These are phyloP conservation scores for Melanotaenia maccullochi DNA, from an alignment of 2,797 vertebrate genomes.

Conservation along the genomic window DNA sequence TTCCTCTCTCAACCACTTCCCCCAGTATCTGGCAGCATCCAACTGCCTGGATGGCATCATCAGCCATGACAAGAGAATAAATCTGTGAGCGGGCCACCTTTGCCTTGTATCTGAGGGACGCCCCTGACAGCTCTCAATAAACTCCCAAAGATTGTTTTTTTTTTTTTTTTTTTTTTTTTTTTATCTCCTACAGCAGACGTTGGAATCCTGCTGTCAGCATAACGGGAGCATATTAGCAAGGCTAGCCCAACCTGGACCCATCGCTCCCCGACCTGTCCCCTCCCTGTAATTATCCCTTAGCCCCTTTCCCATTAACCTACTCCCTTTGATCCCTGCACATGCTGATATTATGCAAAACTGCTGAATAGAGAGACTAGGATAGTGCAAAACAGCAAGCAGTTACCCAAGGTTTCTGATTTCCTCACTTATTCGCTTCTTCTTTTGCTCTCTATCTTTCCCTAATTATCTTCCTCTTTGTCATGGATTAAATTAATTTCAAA, in stretches of 20 bases:
- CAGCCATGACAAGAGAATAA: slow-evolving; percentile 81
- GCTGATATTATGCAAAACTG: slow-evolving; percentile 91
- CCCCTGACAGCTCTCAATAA: slow-evolving; percentile 81
- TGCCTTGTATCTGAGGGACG: slow-evolving; percentile 61
- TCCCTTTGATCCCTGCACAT: slow-evolving; percentile 89
- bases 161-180: slow-evolving; percentile 61
- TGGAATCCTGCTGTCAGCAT: slow-evolving; percentile 88
- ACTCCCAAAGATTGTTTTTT: slow-evolving; percentile 74
- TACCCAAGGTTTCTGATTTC: slow-evolving; percentile 84
- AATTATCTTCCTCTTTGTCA: slow-evolving; percentile 81
- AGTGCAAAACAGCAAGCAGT: slow-evolving; percentile 76
- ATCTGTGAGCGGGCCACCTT: slow-evolving; percentile 59
- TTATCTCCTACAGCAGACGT: slow-evolving; percentile 81
- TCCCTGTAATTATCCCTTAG: slow-evolving; percentile 88
- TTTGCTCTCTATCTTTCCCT: slow-evolving; percentile 73
- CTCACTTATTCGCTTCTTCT: slow-evolving; percentile 74
- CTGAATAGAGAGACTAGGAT: slow-evolving; percentile 82
- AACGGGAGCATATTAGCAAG: slow-evolving; percentile 87
- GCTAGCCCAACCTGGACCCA: slow-evolving; percentile 81
- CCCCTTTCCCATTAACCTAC: slow-evolving; percentile 88
- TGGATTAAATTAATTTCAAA: slow-evolving; percentile 87
- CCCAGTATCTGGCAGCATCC: slow-evolving; percentile 59
- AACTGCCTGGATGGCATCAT: slow-evolving; percentile 72
- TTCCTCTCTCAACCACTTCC: slow-evolving; percentile 27
- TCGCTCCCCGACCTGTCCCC: slow-evolving; percentile 82